Evolutionary conservation across 2,888 invertebrate species (phyloP).

Genomic region (Myathropa florea): DNA sequence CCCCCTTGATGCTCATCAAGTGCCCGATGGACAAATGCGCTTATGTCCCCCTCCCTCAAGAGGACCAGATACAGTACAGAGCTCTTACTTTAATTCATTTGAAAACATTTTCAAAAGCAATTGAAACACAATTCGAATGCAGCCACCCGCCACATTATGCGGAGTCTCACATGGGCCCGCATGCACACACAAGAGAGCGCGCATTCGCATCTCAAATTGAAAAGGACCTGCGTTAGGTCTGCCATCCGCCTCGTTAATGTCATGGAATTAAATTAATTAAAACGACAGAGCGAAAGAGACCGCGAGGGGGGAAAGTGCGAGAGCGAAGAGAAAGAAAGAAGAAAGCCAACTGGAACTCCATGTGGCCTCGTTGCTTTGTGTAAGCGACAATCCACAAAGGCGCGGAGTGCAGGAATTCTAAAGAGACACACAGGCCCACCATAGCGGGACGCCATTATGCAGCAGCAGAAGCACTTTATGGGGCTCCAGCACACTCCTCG

Average conservation of each 20-base stretch:
- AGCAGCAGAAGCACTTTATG: neutral
- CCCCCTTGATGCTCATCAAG: neutral
- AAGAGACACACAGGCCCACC: conserved; percentile 6
- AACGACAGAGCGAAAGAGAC: neutral
- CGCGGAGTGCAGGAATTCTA: conserved; percentile 6
- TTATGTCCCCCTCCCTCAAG: neutral
- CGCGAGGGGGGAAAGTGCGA: neutral
- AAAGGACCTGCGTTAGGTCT: conserved; percentile 23
- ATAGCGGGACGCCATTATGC: conserved; percentile 12
- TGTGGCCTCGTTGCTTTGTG: conserved; percentile 37
- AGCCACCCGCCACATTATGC: conserved; percentile 9
- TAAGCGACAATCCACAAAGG: conserved; percentile 9
- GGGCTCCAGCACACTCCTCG: neutral
- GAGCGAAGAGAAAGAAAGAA: neutral
- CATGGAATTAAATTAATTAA: conserved; percentile 41
- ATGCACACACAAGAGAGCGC: conserved; percentile 11
- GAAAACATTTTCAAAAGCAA: conserved; percentile 10
- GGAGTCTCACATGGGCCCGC: conserved; percentile 4
- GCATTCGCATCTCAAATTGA: conserved; percentile 11
- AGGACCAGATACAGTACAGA: neutral
- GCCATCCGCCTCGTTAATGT: conserved; percentile 28
- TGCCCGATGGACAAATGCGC: neutral
- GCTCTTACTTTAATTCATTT: neutral
- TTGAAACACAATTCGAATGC: conserved; percentile 23
- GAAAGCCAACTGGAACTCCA: conserved; percentile 6